Evolutionary conservation across 2,113 vertebrate species (phyloP).

Genomic region (Gallinago media): DNA sequence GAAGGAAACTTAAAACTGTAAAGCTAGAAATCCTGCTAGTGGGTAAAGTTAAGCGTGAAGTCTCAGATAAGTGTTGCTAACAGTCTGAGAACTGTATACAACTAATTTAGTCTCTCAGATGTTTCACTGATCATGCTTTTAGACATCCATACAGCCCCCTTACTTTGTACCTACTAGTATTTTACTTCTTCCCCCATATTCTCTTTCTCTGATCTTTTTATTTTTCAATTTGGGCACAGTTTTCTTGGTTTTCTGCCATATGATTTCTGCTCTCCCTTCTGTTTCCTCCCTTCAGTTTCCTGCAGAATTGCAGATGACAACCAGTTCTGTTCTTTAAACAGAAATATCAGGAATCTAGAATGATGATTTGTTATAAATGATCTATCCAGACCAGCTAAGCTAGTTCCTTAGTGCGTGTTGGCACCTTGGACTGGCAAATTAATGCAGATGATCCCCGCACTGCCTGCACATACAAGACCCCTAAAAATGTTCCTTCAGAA

Average conservation of each 20-base stretch:
- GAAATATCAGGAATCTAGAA: background rate
- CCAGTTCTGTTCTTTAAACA: background rate
- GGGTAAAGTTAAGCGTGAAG: background rate
- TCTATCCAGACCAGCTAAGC: background rate
- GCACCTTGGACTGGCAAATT: background rate
- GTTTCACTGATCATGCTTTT: background rate
- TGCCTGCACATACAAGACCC: background rate
- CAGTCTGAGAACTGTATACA: background rate
- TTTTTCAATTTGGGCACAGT: background rate
- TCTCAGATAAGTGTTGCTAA: background rate
- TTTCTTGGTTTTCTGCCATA: background rate
- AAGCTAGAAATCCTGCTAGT: background rate
- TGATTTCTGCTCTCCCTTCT: background rate
- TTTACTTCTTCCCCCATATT: background rate
- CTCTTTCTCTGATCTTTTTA: background rate
- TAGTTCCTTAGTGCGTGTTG: background rate
- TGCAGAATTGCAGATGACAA: background rate
- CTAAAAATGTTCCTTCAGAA: background rate
- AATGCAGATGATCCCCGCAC: background rate
- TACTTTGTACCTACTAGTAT: background rate
- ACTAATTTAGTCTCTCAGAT: background rate
- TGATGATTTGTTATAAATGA: background rate
- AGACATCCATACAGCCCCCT: background rate
- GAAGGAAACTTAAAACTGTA: background rate
- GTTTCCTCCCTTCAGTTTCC: background rate